Evolutionary conservation across 1,140 invertebrate species (phyloP), one percentile per base, ranked within the genome.

Genomic region (Heliothis subflexa): DNA sequence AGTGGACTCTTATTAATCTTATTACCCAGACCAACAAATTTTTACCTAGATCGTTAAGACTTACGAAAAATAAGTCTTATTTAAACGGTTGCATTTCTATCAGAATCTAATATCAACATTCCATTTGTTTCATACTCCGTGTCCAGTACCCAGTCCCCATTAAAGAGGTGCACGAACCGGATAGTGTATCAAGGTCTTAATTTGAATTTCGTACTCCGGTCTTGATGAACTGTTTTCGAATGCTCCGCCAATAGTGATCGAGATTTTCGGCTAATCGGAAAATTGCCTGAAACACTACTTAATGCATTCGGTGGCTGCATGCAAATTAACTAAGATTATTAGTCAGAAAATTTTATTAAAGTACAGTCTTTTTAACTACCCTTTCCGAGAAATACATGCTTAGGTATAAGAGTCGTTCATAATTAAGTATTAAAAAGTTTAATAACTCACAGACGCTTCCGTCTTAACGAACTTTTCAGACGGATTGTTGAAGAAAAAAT

Each of bases 171-270:
- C 66, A 70, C 25, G 66, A 75, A 16, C 25, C 59, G 59, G 45
- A 45, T 72, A 81, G 73, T 80, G 73, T 74, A 82, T 79, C 61
- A 54, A 64, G 55, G 73, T 78, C 68, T 82, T 77, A 79, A 84
- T 82, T 83, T 77, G 52, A 83, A 85, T 81, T 79, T 81, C 33
- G 73, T 76, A 64, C 70, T 73, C 40, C 68, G 50, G 25, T 72
- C 76, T 77, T 72, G 59, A 81, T 79, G 70, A 80, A 80, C 66
- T 71, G 71, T 62, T 81, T 75, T 77, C 70, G 78, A 81, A 77
- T 71, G 73, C 59, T 81, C 16, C 18, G 72, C 49, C 62, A 64
- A 79, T 55, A 79, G 54, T 66, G 40, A 77, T 77, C 52, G 49
- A 45, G 47, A 52, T 13, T 74, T 73, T 50, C 21, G n/a, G 73